Percentiles rank a stretch among this genome's conserved stretches.
phyloP scores from a whole-genome alignment of 1,140 invertebrate species.

The Diprion similis region DNA sequence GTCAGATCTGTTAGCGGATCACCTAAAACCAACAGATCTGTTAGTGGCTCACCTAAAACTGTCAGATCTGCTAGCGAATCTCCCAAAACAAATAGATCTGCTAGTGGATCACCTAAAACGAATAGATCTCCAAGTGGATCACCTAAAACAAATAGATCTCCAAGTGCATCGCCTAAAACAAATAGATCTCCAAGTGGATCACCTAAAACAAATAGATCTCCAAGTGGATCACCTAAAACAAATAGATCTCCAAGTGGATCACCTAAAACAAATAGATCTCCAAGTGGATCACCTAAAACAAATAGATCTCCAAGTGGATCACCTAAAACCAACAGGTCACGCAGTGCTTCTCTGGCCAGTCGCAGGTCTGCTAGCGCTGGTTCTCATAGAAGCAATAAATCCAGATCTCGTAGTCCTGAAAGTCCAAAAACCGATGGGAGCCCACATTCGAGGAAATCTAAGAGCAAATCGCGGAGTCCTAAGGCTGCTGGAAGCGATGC shows the following conservation, averaged over 20 bases:
- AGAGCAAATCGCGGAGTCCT: slow-evolving; percentile 32
- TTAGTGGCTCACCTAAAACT: slow-evolving; percentile 26
- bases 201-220: slow-evolving; percentile 40
- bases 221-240: not conserved
- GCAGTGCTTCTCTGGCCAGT: slow-evolving; percentile 29
- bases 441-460: slow-evolving; percentile 33
- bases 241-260: slow-evolving; percentile 18
- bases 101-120: slow-evolving; percentile 29
- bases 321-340: slow-evolving; percentile 35
- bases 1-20: slow-evolving; percentile 16
- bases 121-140: slow-evolving; percentile 39
- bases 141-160: slow-evolving; percentile 19
- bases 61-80: slow-evolving; percentile 37
- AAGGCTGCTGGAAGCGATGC: slow-evolving; percentile 51
- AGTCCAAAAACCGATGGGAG: slow-evolving; percentile 40
- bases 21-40: slow-evolving; percentile 11
- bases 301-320: slow-evolving; percentile 37
- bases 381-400: slow-evolving; percentile 57
- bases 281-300: slow-evolving; percentile 28
- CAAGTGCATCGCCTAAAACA: not conserved
- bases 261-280: slow-evolving; percentile 33
- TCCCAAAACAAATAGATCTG: slow-evolving; percentile 35
- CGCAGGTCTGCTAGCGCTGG: slow-evolving; percentile 47
- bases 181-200: slow-evolving; percentile 21
- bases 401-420: slow-evolving; percentile 62